Base-by-base conservation (phyloP, 2,888 invertebrate species). In the Eugnorisma glareosa region DNA sequence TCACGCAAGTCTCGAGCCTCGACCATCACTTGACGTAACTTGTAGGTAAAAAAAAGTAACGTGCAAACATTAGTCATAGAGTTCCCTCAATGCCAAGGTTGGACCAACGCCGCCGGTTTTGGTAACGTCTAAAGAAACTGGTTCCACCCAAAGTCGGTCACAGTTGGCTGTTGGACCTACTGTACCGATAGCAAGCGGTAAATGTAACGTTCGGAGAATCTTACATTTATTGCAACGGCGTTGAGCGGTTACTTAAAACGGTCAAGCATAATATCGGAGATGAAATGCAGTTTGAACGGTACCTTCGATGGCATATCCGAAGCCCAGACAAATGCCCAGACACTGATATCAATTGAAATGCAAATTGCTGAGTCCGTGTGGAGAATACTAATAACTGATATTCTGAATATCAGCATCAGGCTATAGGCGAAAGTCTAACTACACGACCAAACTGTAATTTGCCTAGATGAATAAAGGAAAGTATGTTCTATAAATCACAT, bases 31-130 rank as follows among this genome's bases (percentile, higher is more conserved):
- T 88, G 85, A 90, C 86, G 90, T 90, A 91, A 93, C 85, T 51
- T 73, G 73, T 76, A 81, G 71, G 48, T 57, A 76, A 77, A 84
- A 84, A 84, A 87, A 88, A 89, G 88, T 89, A 89, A 87, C 73
- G 73, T 82, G 82, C 84, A 79, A 81, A 89, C 82, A 91, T 95
- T 94, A 94, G 92, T 95, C 95, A 95, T 90, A 91, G 91, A 86
- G 91, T 91, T 92, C 89, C 91, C 91, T 90, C 96, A 96, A 94
- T 96, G 96, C 95, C 96, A 96, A 96, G 96, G 96, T 93, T 93
- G 92, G 85, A 81, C 85, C 85, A 87, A 84, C 84, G 83, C n/a
- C 67, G 86, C 75, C 89, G 84, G 89, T 90, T 93, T 93, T 91
- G 90, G 92, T 91, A 87, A 89, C 82, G 81, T 86, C 89, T 66